Percentiles rank a stretch among this genome's conserved stretches.
These are phyloP conservation scores for Artemia sp. DNA, from an alignment of 2,888 invertebrate genomes.

Conservation along the genomic window DNA sequence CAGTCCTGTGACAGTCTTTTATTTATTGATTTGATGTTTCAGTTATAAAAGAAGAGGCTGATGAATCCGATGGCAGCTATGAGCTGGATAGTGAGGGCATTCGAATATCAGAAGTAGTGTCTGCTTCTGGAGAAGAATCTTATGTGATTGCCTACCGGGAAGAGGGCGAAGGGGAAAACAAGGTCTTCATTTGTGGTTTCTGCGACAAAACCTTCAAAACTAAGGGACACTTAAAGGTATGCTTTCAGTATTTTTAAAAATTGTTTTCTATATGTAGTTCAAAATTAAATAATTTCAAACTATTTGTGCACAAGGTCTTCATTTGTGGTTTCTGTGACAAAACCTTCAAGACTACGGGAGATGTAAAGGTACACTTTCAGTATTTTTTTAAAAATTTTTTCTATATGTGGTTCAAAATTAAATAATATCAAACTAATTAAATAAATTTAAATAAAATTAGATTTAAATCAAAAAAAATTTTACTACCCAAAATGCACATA, in stretches of 20 bases:
- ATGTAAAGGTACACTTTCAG: not conserved
- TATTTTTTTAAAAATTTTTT: too few relatives aligned
- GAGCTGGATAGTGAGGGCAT: conserved; percentile 1
- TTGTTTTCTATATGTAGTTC: too few relatives aligned
- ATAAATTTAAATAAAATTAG: too few relatives aligned
- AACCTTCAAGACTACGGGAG: not conserved
- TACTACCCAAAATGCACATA: too few relatives aligned
- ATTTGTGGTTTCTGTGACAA: conserved; percentile 2
- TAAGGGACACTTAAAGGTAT: not conserved
- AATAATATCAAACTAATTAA: too few relatives aligned
- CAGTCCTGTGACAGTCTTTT: too few relatives aligned
- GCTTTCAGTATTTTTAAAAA: not conserved
- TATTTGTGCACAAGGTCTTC: not conserved
- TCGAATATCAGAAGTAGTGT: not conserved
- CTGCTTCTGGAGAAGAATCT: not conserved
- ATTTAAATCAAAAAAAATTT: too few relatives aligned
- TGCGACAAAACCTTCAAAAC: conserved; percentile 1
- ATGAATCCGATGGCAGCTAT: conserved; percentile 2
- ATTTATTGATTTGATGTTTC: not conserved
- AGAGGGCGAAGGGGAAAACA: conserved; percentile 9
- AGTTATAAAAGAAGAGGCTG: conserved; percentile 2
- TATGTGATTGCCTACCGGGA: not conserved
- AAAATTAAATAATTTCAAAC: too few relatives aligned
- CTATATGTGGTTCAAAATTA: too few relatives aligned
- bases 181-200: not conserved